Conservation (phyloP, 2,888 invertebrate species). For the Hydriomena furcata region DNA sequence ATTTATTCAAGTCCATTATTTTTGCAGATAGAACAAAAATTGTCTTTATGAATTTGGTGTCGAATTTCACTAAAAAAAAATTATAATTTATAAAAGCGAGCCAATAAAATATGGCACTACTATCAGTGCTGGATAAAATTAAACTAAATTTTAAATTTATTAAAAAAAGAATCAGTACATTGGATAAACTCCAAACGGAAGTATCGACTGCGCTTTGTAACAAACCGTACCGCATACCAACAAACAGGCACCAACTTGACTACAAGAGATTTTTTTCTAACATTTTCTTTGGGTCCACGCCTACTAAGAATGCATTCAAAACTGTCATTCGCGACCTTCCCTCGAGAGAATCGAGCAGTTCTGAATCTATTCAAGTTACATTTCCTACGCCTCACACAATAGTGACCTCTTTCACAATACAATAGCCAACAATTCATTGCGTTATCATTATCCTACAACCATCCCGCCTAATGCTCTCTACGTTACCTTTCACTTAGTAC, state of each 20-base stretch:
- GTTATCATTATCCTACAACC: slow-evolving; percentile 22
- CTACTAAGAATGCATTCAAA: slow-evolving; percentile 43
- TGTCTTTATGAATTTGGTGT: slow-evolving; percentile 78
- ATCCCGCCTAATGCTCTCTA: slow-evolving; percentile 50
- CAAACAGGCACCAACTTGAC: slow-evolving; percentile 80
- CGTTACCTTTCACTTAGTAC: slow-evolving; percentile 42
- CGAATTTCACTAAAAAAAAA: slow-evolving; percentile 77
- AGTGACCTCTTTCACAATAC: slow-evolving; percentile 28
- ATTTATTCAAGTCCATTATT: slow-evolving; percentile 64
- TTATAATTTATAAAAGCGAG: slow-evolving; percentile 67
- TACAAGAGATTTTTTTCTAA: slow-evolving; percentile 72
- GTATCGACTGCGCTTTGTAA: slow-evolving; percentile 48
- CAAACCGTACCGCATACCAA: slow-evolving; percentile 56
- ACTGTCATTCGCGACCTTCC: slow-evolving; percentile 13
- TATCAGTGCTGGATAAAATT: slow-evolving; percentile 76
- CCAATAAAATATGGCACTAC: slow-evolving; percentile 81
- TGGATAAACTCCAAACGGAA: slow-evolving; percentile 71
- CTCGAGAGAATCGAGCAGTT: slow-evolving; percentile 21
- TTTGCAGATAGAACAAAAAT: slow-evolving; percentile 63
- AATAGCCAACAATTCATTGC: slow-evolving; percentile 22
- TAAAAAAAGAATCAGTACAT: slow-evolving; percentile 78
- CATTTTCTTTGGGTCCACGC: slow-evolving; percentile 60
- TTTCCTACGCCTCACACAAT: slow-evolving; percentile 31
- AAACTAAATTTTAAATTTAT: slow-evolving; percentile 66
- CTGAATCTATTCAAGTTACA: slow-evolving; percentile 43